A percentile compares a stretch with the other conserved stretches of the same genome.
Conservation (phyloP, 1,140 invertebrate species). For the Oncopeltus fasciatus region DNA sequence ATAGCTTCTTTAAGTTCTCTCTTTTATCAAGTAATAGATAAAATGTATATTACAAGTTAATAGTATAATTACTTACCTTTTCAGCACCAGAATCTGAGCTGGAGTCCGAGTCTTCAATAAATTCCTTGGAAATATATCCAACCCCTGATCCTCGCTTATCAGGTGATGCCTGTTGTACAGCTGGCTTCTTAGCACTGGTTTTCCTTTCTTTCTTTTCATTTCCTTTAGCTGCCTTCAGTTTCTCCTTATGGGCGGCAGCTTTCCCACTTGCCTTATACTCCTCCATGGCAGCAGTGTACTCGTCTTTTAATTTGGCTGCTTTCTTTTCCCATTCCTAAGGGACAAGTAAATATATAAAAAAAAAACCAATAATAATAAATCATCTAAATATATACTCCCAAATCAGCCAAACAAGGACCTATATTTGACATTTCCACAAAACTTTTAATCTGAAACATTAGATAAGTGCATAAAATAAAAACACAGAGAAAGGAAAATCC, state of each 20-base stretch:
- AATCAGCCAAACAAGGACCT: too few species aligned
- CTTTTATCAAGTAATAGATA: background rate
- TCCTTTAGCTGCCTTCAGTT: too few species aligned
- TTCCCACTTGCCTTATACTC: conserved; percentile 65
- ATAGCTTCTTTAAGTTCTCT: background rate
- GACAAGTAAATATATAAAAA: too few species aligned
- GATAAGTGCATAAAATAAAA: too few species aligned
- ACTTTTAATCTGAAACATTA: too few species aligned
- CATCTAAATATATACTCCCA: too few species aligned
- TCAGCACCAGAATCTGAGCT: conserved; percentile 37
- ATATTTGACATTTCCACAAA: too few species aligned
- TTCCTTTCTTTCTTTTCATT: conserved; percentile 36
- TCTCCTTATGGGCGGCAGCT: conserved; percentile 30
- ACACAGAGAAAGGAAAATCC: too few species aligned
- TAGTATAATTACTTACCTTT: conserved; percentile 26
- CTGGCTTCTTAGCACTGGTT: conserved; percentile 27
- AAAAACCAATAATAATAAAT: too few species aligned
- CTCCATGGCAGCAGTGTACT: conserved; percentile 73
- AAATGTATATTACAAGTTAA: background rate
- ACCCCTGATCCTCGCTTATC: conserved; percentile 32
- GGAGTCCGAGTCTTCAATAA: conserved; percentile 58
- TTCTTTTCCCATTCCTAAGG: conserved; percentile 76
- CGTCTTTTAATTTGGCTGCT: conserved; percentile 65
- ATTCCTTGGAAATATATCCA: conserved; percentile 82
- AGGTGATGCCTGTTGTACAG: conserved; percentile 33